A percentile compares a stretch with the other conserved stretches of the same genome.
These are phyloP conservation scores for Carposina sasakii DNA, from an alignment of 1,140 invertebrate species.

Conservation along the genomic window DNA sequence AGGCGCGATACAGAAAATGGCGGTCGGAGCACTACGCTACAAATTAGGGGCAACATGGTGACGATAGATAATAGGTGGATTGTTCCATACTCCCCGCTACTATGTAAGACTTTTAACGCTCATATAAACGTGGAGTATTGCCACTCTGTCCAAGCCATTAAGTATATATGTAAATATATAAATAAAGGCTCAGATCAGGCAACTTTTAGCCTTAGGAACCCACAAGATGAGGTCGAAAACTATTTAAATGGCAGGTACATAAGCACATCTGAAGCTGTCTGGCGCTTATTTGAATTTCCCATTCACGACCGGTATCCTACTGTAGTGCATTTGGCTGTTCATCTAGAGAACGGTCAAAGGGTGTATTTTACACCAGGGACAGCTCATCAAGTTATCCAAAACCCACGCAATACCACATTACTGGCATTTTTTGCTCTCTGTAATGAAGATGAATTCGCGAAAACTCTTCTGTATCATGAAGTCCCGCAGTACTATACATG, in stretches of 20 bases:
- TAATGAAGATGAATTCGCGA: slow-evolving; percentile 41
- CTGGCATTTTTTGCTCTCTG: slow-evolving; percentile 54
- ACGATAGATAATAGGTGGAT: slow-evolving; percentile 65
- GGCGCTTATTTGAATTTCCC: slow-evolving; percentile 58
- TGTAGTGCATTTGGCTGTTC: slow-evolving; percentile 55
- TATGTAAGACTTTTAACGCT: slow-evolving; percentile 57
- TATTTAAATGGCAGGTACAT: slow-evolving; percentile 56
- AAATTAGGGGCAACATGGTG: slow-evolving; percentile 21
- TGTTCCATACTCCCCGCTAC: slow-evolving; percentile 22
- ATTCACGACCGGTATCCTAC: slow-evolving; percentile 59
- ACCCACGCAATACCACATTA: slow-evolving; percentile 51
- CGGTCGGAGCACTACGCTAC: slow-evolving; percentile 37
- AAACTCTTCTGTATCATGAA: slow-evolving; percentile 50
- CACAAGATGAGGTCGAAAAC: slow-evolving; percentile 24
- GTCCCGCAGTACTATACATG: slow-evolving; percentile 54
- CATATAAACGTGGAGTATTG: slow-evolving; percentile 71
- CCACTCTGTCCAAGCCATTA: slow-evolving; percentile 66
- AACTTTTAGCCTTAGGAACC: slow-evolving; percentile 28
- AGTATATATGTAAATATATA: slow-evolving; percentile 70
- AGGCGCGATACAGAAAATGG: slow-evolving; percentile 39
- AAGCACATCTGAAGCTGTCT: slow-evolving; percentile 58
- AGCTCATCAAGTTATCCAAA: slow-evolving; percentile 21
- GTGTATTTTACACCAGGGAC: slow-evolving; percentile 51
- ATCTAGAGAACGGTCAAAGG: slow-evolving; percentile 58
- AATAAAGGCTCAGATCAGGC: slow-evolving; percentile 58